phyloP scores from a whole-genome alignment of 2,888 invertebrate genomes.

The Dasypogon diadema region DNA sequence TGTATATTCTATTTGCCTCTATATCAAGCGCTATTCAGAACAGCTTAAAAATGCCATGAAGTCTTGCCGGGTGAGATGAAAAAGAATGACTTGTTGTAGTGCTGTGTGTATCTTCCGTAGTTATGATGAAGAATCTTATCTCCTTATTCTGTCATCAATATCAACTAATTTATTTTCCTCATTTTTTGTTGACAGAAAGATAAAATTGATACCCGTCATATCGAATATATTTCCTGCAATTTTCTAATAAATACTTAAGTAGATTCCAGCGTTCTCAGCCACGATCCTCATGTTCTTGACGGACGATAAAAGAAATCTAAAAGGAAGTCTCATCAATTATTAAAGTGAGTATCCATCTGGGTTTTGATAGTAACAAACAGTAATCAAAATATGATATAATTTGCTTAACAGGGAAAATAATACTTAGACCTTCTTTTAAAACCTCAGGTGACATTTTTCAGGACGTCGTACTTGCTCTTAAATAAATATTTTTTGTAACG shows the following conservation, averaged over 20 bases:
- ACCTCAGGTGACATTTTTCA: no score
- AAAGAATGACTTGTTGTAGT: background rate
- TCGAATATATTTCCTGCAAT: constrained; percentile 26
- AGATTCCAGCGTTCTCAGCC: constrained; percentile 4
- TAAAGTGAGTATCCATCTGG: background rate
- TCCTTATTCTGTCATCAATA: constrained; percentile 28
- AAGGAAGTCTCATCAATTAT: background rate
- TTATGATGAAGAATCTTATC: constrained; percentile 21
- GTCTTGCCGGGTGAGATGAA: background rate
- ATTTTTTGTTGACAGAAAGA: constrained; percentile 5
- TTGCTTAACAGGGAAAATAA: no score
- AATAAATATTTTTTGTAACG: no score
- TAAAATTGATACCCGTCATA: constrained; percentile 39
- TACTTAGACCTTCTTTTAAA: no score
- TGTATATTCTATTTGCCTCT: constrained; percentile 1
- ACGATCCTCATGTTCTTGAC: background rate
- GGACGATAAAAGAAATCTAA: no score
- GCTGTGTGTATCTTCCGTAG: background rate
- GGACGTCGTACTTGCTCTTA: no score
- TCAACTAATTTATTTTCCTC: constrained; percentile 40
- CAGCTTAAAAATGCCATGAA: constrained; percentile 1
- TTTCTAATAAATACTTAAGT: constrained; percentile 41
- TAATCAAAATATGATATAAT: no score
- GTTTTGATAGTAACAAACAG: background rate
- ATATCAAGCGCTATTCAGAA: background rate